Base-by-base conservation (phyloP, 2,888 invertebrate species). In the Deroplatys truncata region DNA sequence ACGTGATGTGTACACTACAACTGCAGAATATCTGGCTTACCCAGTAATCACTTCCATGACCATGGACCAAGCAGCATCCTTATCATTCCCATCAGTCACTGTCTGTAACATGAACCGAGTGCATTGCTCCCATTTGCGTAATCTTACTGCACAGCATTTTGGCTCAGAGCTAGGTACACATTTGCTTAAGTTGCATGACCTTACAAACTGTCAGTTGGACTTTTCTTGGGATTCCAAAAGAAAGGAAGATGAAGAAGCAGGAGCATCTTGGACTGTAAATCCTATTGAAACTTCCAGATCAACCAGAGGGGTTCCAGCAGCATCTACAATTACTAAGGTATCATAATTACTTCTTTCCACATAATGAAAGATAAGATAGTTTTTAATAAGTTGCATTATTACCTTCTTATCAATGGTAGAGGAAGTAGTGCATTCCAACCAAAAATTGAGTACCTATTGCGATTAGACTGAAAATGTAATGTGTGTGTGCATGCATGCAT, bases 61-160 rank as follows among this genome's bases (percentile, higher is more conserved):
- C 25, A 84, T 91, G 82, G 88, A 90, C 84, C 90, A 91, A 43
- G 90, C 88, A 16, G 89, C 89, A 49, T 86, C 91, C 25, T 56
- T 91, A 31, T 85, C 88, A 43, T 91, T 91, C 83, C 91, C 91
- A 9, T 89, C 90, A 4, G 90, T 91, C 10, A 91, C 90, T 9
- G 91, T 91, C 16, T 91, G 91, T 84, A 91, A 91, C 88, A 84
- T 91, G 84, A 91, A 91, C 86, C 89, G 91, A 10, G 90, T 90
- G 5, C 91, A 91, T 84, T 91, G 91, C 84, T 85, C 85, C 20
- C 90, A 91, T 87, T 86, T 91, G 82, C 84, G 89, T 49, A 43
- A 83, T 28, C 88, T 91, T 28, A 89, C 88, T 10, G 43, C 90
- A 25, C 72, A 84, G 31, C 86, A 90, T 56, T 82, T 86, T 72